A percentile compares a stretch with the other conserved stretches of the same genome.
phyloP scores from a whole-genome alignment of 2,797 vertebrate species.

The Serranus cabrilla region DNA sequence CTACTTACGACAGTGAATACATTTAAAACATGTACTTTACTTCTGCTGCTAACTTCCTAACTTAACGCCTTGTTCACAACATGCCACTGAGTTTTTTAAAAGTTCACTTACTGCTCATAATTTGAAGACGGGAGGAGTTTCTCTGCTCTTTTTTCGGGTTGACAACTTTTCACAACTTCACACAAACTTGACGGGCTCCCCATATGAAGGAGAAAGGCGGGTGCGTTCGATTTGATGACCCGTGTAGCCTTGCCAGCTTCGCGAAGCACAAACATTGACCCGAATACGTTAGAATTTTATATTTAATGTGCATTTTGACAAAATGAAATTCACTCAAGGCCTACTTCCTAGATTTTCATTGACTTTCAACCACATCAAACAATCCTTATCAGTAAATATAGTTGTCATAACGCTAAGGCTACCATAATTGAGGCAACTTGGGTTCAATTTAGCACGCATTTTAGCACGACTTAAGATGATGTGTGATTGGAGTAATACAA shows the following conservation, averaged over 20 bases:
- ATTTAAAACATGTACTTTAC: background rate
- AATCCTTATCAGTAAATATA: background rate
- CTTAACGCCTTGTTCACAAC: constrained; percentile 22
- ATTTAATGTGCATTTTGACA: too few species aligned
- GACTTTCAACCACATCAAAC: background rate
- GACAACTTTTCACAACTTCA: constrained; percentile 88
- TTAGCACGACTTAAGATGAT: background rate
- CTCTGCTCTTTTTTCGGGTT: constrained; percentile 84
- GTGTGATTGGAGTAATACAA: too few species aligned
- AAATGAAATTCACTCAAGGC: background rate
- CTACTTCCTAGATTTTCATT: too few species aligned
- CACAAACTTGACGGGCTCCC: constrained; percentile 83
- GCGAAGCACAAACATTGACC: background rate
- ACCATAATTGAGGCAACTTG: background rate
- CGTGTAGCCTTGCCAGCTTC: rapidly evolving
- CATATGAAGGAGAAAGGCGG: constrained; percentile 68
- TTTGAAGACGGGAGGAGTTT: constrained; percentile 89
- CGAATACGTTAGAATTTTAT: too few species aligned
- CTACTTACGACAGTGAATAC: background rate
- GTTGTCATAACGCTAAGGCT: background rate
- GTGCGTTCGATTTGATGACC: constrained; percentile 53
- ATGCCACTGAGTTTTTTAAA: constrained; percentile 68
- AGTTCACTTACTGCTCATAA: constrained; percentile 89
- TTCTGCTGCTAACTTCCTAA: background rate
- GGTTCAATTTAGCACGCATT: background rate